Conservation (phyloP, 2,888 invertebrate genomes). For the Holacanthella duospinosa region DNA sequence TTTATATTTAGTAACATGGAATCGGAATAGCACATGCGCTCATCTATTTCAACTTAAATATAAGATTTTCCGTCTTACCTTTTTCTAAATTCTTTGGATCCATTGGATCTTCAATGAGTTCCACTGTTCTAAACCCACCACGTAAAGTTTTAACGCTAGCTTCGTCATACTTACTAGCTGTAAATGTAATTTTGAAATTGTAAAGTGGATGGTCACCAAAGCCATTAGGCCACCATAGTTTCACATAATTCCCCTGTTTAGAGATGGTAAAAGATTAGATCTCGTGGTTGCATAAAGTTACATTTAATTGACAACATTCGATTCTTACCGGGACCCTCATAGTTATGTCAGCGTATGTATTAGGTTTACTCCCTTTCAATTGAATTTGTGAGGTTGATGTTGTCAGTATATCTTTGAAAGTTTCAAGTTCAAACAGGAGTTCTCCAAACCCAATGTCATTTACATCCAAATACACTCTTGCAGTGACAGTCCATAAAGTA, state of each 20-base stretch:
- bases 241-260: slow-evolving; percentile 42
- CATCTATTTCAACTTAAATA: slow-evolving; percentile 78
- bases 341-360: neutral
- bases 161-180: slow-evolving; percentile 12
- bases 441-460: neutral
- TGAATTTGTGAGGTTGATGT: neutral
- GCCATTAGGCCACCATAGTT: slow-evolving; percentile 92
- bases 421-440: neutral
- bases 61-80: slow-evolving; percentile 51
- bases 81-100: slow-evolving; percentile 14
- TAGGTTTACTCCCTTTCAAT: neutral
- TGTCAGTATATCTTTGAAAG: neutral
- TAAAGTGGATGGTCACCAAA: slow-evolving; percentile 64
- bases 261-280: neutral
- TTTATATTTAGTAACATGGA: slow-evolving; percentile 37
- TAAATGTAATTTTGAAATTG: slow-evolving; percentile 49
- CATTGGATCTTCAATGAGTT: slow-evolving; percentile 63
- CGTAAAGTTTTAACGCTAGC: slow-evolving; percentile 44
- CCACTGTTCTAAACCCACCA: slow-evolving; percentile 77
- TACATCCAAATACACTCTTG: slow-evolving; percentile 24
- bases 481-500: slow-evolving; percentile 28
- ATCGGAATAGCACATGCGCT: slow-evolving; percentile 60
- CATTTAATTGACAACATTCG: neutral
- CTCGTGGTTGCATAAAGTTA: too few species aligned
- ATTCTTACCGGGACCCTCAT: slow-evolving; percentile 6